A percentile compares a stretch with the other conserved stretches of the same genome.
Evolutionary conservation across 1,140 invertebrate species (phyloP).

Genomic region (Megalonaias nervosa): DNA sequence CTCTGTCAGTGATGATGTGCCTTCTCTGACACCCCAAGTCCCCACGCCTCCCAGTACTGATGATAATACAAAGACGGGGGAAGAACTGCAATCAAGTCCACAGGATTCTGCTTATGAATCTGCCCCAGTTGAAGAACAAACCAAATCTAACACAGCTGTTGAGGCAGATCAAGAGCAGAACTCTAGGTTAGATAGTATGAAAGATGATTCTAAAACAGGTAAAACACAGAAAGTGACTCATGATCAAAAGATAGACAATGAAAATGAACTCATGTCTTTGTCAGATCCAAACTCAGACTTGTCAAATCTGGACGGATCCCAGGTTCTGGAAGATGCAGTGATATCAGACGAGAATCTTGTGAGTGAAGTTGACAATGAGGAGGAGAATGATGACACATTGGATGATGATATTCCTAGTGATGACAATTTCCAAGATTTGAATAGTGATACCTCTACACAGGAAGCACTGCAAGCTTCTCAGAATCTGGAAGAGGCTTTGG

Average conservation of each 20-base stretch:
- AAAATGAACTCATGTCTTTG: no score
- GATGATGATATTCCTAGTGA: slow-evolving; percentile 57
- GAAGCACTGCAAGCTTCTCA: slow-evolving; percentile 28
- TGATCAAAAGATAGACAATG: no score
- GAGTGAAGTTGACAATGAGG: slow-evolving; percentile 21
- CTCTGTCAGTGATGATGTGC: slow-evolving; percentile 52
- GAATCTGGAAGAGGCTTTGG: slow-evolving; percentile 51
- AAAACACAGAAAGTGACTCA: no score
- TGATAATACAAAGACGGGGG: not conserved
- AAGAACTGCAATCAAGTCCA: no score
- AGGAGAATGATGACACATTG: slow-evolving; percentile 38
- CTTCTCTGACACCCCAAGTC: slow-evolving; percentile 56
- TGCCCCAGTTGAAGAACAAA: no score
- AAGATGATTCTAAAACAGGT: no score
- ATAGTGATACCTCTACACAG: slow-evolving; percentile 45
- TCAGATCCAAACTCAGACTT: no score
- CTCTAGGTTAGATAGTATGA: no score
- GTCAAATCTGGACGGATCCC: no score
- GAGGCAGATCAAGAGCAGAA: no score
- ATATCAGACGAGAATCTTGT: slow-evolving; percentile 33
- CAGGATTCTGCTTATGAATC: no score
- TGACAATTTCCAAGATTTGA: slow-evolving; percentile 50
- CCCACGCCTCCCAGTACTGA: slow-evolving; percentile 47
- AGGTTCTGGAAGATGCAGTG: slow-evolving; percentile 1
- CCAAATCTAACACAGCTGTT: no score